Evolutionary conservation across 2,797 vertebrate genomes (phyloP).

Genomic region (Fringilla coelebs): DNA sequence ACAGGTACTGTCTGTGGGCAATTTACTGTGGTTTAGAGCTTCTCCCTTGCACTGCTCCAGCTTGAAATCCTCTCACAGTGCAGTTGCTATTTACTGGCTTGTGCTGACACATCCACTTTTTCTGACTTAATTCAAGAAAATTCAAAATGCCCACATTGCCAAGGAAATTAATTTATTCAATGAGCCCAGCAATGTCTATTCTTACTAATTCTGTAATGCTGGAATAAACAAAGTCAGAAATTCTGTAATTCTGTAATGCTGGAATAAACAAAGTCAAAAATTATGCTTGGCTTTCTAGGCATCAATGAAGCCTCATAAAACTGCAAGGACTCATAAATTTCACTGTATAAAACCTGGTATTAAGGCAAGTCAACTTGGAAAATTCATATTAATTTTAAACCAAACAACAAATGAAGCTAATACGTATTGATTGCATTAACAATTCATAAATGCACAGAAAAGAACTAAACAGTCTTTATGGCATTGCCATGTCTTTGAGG

Average conservation of each 20-base stretch:
- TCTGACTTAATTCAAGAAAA: constrained; percentile 36
- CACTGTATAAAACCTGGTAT: not conserved
- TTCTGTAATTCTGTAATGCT: constrained; percentile 31
- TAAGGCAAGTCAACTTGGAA: not conserved
- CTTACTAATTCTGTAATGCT: constrained; percentile 25
- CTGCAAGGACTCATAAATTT: constrained; percentile 11
- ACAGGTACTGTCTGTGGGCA: not conserved
- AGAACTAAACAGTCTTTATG: constrained; percentile 19
- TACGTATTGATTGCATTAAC: constrained; percentile 57
- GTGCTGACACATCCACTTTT: constrained; percentile 36
- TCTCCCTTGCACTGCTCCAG: not conserved
- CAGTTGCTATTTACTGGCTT: not conserved
- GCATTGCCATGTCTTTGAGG: not conserved
- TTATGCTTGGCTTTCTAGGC: constrained; percentile 10
- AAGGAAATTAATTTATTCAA: constrained; percentile 53
- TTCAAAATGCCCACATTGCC: constrained; percentile 7
- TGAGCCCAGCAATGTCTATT: constrained; percentile 6
- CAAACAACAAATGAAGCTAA: constrained; percentile 35
- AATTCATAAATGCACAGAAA: constrained; percentile 65
- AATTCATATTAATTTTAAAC: constrained; percentile 39
- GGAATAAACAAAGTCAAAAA: constrained; percentile 52
- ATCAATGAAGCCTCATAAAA: constrained; percentile 34
- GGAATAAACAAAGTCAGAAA: constrained; percentile 51
- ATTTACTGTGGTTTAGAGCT: not conserved
- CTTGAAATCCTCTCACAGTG: constrained; percentile 9